Evolutionary conservation across 1,140 invertebrate genomes (phyloP).

Genomic region (Macrotrachela quadricornifera): DNA sequence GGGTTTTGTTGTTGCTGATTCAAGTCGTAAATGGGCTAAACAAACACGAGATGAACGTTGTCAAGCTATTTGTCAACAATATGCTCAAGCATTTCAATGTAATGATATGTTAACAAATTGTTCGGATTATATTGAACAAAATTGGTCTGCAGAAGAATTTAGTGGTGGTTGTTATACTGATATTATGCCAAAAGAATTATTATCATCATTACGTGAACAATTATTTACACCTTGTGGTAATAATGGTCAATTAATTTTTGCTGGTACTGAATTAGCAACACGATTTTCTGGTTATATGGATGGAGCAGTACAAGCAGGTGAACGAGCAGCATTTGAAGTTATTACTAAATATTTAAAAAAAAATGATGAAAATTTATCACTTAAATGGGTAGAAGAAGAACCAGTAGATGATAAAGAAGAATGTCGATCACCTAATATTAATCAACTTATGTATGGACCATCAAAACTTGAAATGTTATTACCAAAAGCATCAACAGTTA

Average conservation of each 20-base stretch:
- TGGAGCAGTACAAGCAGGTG: slow-evolving; percentile 30
- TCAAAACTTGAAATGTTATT: too few relatives aligned
- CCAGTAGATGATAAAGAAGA: too few relatives aligned
- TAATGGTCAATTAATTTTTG: slow-evolving; percentile 20
- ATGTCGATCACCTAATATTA: too few relatives aligned
- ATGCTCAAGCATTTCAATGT: slow-evolving; percentile 11
- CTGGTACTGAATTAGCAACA: slow-evolving; percentile 29
- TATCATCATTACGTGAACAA: slow-evolving; percentile 13
- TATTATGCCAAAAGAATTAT: slow-evolving; percentile 9
- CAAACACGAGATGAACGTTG: slow-evolving; percentile 14
- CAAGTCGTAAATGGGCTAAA: slow-evolving; percentile 16
- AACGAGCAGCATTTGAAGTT: slow-evolving; percentile 24
- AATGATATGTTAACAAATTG: slow-evolving; percentile 19
- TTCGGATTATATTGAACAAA: slow-evolving; percentile 23
- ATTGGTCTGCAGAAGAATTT: slow-evolving; percentile 26
- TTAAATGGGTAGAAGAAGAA: too few relatives aligned
- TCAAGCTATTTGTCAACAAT: slow-evolving; percentile 24
- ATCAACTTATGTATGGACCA: too few relatives aligned
- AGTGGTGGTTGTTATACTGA: slow-evolving; percentile 23
- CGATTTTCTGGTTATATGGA: slow-evolving; percentile 29
- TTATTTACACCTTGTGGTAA: slow-evolving; percentile 9
- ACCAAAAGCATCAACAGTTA: too few relatives aligned
- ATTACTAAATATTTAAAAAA: too few relatives aligned
- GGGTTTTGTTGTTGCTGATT: slow-evolving; percentile 28
- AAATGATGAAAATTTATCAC: too few relatives aligned